A percentile compares a stretch with the other conserved stretches of the same genome.
These are phyloP conservation scores for Podarcis lilfordi DNA, from an alignment of 2,797 vertebrate species.

Conservation along the genomic window DNA sequence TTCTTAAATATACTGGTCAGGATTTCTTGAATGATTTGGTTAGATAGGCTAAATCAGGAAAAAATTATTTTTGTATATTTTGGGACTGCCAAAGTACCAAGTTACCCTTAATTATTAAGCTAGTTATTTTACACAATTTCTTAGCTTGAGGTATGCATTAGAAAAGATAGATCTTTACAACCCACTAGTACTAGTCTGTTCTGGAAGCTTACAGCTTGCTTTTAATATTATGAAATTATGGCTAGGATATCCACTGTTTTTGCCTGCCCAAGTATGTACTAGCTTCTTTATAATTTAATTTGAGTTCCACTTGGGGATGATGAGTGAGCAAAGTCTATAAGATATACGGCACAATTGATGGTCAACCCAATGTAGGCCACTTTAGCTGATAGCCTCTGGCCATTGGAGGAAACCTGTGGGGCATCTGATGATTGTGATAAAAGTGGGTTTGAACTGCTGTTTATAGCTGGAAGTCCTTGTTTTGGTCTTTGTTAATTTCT, in stretches of 20 bases:
- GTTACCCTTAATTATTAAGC: constrained; percentile 33
- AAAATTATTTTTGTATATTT: constrained; percentile 21
- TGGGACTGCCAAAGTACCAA: background rate
- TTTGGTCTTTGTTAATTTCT: constrained; percentile 11
- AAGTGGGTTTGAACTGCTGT: background rate
- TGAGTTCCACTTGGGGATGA: too few relatives aligned
- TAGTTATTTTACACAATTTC: constrained; percentile 27
- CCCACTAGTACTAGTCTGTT: background rate
- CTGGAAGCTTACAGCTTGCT: background rate
- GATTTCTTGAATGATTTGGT: background rate
- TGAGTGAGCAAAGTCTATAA: too few relatives aligned
- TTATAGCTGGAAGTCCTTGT: background rate
- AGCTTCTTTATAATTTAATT: too few relatives aligned
- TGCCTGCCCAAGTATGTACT: too few relatives aligned
- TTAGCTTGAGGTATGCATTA: constrained; percentile 22
- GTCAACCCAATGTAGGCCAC: background rate
- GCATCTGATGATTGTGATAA: background rate
- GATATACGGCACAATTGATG: constrained; percentile 33
- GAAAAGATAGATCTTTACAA: background rate
- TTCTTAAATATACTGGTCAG: background rate
- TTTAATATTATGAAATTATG: constrained; percentile 31
- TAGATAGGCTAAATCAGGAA: constrained; percentile 15
- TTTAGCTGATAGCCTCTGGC: too few relatives aligned
- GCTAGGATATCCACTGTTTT: too few relatives aligned
- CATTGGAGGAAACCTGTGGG: background rate